phyloP scores from a whole-genome alignment of 2,113 vertebrate genomes.

The Lagopus leucura region DNA sequence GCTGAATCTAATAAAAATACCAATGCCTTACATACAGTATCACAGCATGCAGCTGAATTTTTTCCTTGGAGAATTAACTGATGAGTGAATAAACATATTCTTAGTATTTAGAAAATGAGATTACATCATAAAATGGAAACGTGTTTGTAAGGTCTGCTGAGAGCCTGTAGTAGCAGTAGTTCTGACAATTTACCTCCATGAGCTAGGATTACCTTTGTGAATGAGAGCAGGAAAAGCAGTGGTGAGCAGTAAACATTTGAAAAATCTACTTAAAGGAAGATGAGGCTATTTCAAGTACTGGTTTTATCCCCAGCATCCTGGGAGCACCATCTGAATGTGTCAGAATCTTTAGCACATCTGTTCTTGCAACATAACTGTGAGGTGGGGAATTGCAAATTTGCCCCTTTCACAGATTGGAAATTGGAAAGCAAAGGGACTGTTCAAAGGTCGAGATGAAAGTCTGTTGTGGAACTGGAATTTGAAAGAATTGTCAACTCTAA shows the following conservation, averaged over 20 bases:
- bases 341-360: not conserved
- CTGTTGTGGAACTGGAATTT: not conserved
- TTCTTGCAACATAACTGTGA: not conserved
- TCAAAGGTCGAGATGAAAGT: not conserved
- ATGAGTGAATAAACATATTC: not conserved
- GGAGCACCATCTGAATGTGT: not conserved
- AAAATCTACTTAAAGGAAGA: not conserved
- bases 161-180: not conserved
- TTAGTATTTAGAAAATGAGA: not conserved
- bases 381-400: not conserved
- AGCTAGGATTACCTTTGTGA: not conserved
- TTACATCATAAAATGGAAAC: not conserved
- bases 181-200: not conserved
- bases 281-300: not conserved
- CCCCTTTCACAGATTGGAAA: rapidly evolving
- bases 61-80: not conserved
- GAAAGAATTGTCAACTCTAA: not conserved
- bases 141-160: not conserved
- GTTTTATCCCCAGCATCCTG: not conserved
- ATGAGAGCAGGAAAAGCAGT: not conserved
- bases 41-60: not conserved
- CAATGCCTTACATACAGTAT: not conserved
- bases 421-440: not conserved
- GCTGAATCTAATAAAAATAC: not conserved
- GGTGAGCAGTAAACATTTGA: not conserved